Percentiles rank a stretch among this genome's conserved stretches.
Evolutionary conservation across 2,113 vertebrate genomes (phyloP).

Genomic region (Lophotis ruficrista): DNA sequence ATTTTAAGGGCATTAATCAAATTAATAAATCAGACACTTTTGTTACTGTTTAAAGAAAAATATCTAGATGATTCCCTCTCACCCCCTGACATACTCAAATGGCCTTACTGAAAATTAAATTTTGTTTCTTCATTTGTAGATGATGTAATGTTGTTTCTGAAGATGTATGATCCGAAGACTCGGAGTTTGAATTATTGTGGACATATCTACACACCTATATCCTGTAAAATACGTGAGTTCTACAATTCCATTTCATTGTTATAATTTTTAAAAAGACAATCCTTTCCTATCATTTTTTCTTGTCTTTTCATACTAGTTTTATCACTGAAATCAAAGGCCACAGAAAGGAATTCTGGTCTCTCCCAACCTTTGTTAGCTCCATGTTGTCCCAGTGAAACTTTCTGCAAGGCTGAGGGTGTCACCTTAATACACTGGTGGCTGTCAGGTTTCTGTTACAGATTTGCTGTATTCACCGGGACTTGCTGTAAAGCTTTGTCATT

Average conservation of each 20-base stretch:
- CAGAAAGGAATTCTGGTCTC: neutral
- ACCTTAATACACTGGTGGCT: neutral
- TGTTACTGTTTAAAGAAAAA: neutral
- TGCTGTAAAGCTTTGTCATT: neutral
- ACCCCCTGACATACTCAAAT: neutral
- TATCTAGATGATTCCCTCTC: neutral
- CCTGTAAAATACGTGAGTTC: conserved; percentile 99
- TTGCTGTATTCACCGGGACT: neutral
- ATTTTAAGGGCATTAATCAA: neutral
- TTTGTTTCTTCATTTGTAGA: conserved; percentile 75
- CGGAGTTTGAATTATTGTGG: conserved; percentile 99
- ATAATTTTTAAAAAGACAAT: neutral
- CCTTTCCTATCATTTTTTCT: neutral
- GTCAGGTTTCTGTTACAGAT: neutral
- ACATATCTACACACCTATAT: conserved; percentile 99
- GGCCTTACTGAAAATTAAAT: neutral
- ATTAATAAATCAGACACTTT: neutral
- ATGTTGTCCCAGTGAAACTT: neutral
- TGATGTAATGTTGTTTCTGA: conserved; percentile 99
- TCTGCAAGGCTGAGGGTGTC: neutral
- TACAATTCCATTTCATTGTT: neutral
- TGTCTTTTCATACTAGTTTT: neutral
- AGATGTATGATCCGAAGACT: conserved; percentile 99
- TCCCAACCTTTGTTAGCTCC: neutral
- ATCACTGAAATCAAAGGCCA: neutral